phyloP scores from a whole-genome alignment of 2,888 invertebrate genomes.

The Orchesella flavescens region DNA sequence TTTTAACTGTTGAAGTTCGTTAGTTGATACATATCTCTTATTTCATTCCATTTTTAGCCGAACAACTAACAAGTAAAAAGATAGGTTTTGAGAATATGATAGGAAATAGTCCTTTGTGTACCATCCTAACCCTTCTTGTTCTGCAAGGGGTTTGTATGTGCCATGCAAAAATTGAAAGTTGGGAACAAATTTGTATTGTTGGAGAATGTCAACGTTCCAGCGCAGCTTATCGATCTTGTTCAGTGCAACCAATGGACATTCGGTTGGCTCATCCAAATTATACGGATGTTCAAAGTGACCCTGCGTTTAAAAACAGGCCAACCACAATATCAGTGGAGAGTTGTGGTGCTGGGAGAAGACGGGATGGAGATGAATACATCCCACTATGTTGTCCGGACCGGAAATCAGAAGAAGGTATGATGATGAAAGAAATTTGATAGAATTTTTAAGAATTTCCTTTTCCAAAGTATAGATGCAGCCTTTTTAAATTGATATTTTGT shows the following conservation, averaged over 20 bases:
- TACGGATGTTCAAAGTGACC: constrained; percentile 19
- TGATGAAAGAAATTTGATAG: no score
- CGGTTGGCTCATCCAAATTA: constrained; percentile 18
- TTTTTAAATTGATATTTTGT: no score
- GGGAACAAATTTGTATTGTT: constrained; percentile 36
- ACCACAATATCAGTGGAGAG: constrained; percentile 17
- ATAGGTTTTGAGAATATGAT: no score
- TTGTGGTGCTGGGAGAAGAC: background rate
- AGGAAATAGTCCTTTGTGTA: no score
- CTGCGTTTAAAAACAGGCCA: constrained; percentile 38
- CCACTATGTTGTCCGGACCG: constrained; percentile 37
- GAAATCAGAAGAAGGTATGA: constrained; percentile 27
- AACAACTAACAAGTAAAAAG: no score
- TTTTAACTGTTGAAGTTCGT: no score
- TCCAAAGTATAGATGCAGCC: no score
- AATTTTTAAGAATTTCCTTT: no score
- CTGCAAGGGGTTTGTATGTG: no score
- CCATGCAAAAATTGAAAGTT: constrained; percentile 30
- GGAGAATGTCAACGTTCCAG: constrained; percentile 33
- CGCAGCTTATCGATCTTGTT: constrained; percentile 12
- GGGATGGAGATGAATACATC: background rate
- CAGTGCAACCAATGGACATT: constrained; percentile 16
- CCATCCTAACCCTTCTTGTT: no score
- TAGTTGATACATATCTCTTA: no score
- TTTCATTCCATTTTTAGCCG: no score